Evolutionary conservation across 2,888 invertebrate genomes (phyloP).

Genomic region (Amblyjoppa proteus): DNA sequence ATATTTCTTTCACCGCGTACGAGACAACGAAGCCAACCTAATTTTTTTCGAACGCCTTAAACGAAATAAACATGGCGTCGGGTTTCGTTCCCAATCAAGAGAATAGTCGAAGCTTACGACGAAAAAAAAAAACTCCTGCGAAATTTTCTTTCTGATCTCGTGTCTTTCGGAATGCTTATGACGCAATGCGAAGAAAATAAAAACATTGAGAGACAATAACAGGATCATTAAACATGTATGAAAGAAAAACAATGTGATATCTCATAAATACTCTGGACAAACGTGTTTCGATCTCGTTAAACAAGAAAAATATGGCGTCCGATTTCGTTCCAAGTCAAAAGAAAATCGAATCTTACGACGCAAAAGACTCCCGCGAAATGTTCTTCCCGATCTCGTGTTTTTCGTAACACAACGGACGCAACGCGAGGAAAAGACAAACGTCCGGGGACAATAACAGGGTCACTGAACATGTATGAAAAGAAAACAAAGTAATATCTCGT

Average conservation of each 20-base stretch:
- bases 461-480: slow-evolving; percentile 17
- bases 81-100: not conserved
- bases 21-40: not conserved
- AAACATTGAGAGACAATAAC: slow-evolving; percentile 15
- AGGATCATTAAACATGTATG: slow-evolving; percentile 19
- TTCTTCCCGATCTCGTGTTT: not conserved
- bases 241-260: slow-evolving; percentile 29
- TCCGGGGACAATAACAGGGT: slow-evolving; percentile 25
- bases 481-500: slow-evolving; percentile 39
- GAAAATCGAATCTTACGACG: not conserved
- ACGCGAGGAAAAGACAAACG: not conserved
- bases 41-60: not conserved
- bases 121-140: not conserved
- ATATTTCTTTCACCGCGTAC: not conserved
- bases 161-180: not conserved
- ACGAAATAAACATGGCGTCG: slow-evolving; percentile 1
- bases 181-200: not conserved
- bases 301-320: not conserved
- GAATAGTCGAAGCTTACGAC: not conserved
- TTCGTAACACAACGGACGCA: not conserved
- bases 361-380: not conserved
- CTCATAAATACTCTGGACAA: slow-evolving; percentile 51
- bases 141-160: not conserved
- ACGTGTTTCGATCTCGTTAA: not conserved
- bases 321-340: not conserved